These are phyloP conservation scores for Zaprionus lachaisei DNA, from an alignment of 1,140 invertebrate species.

Conservation along the genomic window DNA sequence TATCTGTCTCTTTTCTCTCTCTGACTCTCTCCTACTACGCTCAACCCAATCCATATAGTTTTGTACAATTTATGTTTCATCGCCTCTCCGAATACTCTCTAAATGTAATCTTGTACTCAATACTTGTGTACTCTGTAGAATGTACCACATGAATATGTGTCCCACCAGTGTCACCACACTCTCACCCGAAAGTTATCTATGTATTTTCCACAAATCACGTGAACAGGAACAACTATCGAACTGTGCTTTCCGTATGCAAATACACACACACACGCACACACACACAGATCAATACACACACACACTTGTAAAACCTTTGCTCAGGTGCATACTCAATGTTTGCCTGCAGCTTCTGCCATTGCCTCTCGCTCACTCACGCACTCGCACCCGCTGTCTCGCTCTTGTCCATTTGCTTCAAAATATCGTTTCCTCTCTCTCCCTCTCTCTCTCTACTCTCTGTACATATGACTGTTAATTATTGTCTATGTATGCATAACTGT, in stretches of 20 bases:
- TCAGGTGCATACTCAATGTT: slow-evolving; percentile 1
- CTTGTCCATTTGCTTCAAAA: slow-evolving; percentile 9
- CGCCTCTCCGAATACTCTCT: slow-evolving; percentile 44
- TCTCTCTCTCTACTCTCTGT: slow-evolving; percentile 7
- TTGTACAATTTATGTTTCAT: slow-evolving; percentile 48
- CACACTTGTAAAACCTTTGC: not conserved
- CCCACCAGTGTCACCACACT: slow-evolving; percentile 9
- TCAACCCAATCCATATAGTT: slow-evolving; percentile 61
- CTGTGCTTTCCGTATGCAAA: not conserved
- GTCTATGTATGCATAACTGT: slow-evolving; percentile 32
- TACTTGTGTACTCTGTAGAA: slow-evolving; percentile 23
- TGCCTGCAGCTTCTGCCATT: slow-evolving; percentile 19
- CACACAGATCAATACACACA: not conserved
- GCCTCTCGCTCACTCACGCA: slow-evolving; percentile 1
- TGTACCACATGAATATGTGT: slow-evolving; percentile 27
- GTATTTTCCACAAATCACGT: slow-evolving; percentile 3
- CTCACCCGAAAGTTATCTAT: slow-evolving; percentile 2
- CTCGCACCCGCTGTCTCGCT: slow-evolving; percentile 5
- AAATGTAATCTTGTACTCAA: slow-evolving; percentile 56
- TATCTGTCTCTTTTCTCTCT: slow-evolving; percentile 20
- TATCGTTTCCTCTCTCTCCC: slow-evolving; percentile 8
- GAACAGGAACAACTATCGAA: slow-evolving; percentile 8
- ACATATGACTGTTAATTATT: slow-evolving; percentile 6
- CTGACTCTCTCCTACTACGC: slow-evolving; percentile 50
- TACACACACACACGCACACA: not conserved